Evolutionary conservation across 1,140 invertebrate species (phyloP), one percentile per base, ranked within the genome.

Genomic region (Trinorchestia longiramus): DNA sequence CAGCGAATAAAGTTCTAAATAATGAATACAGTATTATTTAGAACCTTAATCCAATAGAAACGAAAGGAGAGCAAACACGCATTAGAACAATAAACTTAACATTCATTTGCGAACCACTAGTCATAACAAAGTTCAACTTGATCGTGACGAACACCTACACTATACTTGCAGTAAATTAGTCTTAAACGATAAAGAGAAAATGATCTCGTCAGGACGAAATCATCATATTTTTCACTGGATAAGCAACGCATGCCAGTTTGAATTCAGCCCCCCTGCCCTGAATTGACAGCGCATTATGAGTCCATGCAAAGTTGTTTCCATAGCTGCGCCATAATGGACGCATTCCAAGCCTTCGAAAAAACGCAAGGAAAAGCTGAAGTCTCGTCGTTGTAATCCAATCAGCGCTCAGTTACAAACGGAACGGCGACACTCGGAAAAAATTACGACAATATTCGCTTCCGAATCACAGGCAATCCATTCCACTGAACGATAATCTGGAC

Each of bases 371-470:
- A 90, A 90, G 88, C 15, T 43, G 43, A 90, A 42, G 88, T 41
- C 43, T 4, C n/a, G 88, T 28, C 88, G 88, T 90, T 90, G 43
- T 90, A 90, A 90, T 90, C 28, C 88, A 90, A 90, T 90, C 88
- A 90, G 41, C n/a, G 88, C 88, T 41, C 88, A 90, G 88, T 41
- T 90, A 1, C 88, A 90, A 90, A 90, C 43, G 41, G 88, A 90
- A 90, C 43, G 88, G 88, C 41, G 41, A 90, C 43, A 90, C 43
- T 42, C 41, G 43, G 36, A 90, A 90, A 90, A 90, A 90, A 90
- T 90, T 41, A 90, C 88, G 88, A 90, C 88, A 17, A 90, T 43
- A 90, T 90, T 90, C 88, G 88, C 88, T 41, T 90, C 88, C 41
- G 88, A 41, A 41, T 90, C 88, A 42, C 88, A 42, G 41, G 36